Conservation (phyloP, 2,113 vertebrate genomes). For the Notiomystis cincta region DNA sequence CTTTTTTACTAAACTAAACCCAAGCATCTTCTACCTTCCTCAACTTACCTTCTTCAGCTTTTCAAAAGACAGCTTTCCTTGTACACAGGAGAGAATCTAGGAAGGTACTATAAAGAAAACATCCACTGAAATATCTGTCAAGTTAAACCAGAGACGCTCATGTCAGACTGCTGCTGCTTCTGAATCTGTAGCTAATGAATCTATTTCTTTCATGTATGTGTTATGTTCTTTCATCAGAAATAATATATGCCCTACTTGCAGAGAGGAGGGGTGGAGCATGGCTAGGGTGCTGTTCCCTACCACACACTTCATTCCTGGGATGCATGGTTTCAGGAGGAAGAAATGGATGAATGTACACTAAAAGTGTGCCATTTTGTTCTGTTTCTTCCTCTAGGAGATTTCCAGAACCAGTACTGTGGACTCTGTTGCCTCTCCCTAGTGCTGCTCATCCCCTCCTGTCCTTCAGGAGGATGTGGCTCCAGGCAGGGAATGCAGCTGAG, state of each 20-base stretch:
- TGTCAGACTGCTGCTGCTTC: background rate
- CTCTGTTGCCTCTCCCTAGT: background rate
- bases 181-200: background rate
- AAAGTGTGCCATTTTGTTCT: background rate
- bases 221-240: background rate
- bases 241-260: background rate
- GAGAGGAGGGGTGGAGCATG: background rate
- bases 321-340: background rate
- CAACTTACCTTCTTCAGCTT: background rate
- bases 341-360: background rate
- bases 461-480: background rate
- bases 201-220: background rate
- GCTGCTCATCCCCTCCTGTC: background rate
- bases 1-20: no score
- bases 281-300: background rate
- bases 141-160: background rate
- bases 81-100: background rate
- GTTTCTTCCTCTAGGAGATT: background rate
- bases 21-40: background rate
- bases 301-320: accelerated
- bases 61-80: background rate
- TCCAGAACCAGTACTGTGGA: background rate
- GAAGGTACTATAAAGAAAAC: background rate
- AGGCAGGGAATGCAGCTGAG: accelerated
- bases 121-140: background rate